A percentile compares a stretch with the other conserved stretches of the same genome.
Conservation (phyloP, 2,797 vertebrate species). For the Spinibarbus caldwelli region DNA sequence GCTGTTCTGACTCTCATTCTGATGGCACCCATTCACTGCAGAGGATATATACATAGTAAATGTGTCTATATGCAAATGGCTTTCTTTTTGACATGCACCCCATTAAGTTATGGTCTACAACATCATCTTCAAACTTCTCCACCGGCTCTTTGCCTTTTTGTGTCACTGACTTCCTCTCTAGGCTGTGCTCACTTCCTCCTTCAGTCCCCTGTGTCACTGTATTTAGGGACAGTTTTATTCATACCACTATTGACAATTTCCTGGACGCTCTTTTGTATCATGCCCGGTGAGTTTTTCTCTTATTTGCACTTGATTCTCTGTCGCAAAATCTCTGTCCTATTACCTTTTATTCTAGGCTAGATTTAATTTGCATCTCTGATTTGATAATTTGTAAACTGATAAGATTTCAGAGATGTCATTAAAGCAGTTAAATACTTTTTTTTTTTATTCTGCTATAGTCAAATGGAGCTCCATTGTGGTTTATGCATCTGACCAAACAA, state of each 20-base stretch:
- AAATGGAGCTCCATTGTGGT: background rate
- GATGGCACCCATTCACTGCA: background rate
- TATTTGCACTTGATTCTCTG: background rate
- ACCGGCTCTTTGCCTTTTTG: constrained; percentile 47
- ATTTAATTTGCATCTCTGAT: background rate
- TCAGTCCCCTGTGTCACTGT: constrained; percentile 8
- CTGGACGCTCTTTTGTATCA: constrained; percentile 41
- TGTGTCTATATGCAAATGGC: background rate
- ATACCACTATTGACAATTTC: constrained; percentile 31
- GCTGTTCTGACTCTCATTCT: background rate
- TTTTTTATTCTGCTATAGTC: background rate
- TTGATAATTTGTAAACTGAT: background rate
- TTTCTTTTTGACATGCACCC: background rate
- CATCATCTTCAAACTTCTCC: constrained; percentile 53
- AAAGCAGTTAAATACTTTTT: background rate
- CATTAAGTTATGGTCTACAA: background rate
- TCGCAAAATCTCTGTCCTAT: background rate
- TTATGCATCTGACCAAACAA: background rate
- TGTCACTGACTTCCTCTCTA: constrained; percentile 59
- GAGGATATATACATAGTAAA: background rate
- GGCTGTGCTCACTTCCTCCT: constrained; percentile 54
- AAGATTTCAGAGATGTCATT: background rate
- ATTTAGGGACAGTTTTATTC: constrained; percentile 29
- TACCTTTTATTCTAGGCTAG: background rate
- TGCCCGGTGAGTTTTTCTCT: constrained; percentile 52